phyloP scores from a whole-genome alignment of 1,140 invertebrate genomes.

The Diuraphis noxia region DNA sequence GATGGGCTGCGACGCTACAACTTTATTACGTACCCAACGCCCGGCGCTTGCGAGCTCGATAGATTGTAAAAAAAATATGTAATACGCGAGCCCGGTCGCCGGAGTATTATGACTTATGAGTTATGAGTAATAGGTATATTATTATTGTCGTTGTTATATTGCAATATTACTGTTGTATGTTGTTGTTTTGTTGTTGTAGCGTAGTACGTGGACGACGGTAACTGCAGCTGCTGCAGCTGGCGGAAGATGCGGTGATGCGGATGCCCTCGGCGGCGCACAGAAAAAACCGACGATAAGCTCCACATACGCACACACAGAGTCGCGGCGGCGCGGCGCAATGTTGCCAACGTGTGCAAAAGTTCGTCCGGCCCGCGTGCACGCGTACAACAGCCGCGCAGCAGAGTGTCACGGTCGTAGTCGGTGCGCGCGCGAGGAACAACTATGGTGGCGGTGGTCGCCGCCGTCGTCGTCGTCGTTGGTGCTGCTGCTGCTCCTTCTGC shows the following conservation, averaged over 20 bases:
- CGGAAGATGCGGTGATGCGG: conserved; percentile 26
- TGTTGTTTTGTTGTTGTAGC: background rate
- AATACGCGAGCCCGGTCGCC: too few species aligned
- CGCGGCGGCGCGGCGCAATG: background rate
- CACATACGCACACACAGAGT: background rate
- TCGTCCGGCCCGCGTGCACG: background rate
- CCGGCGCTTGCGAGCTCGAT: too few species aligned
- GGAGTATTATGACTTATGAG: too few species aligned
- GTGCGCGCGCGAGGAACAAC: background rate
- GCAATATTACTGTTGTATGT: too few species aligned
- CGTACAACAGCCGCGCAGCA: background rate
- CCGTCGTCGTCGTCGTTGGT: background rate
- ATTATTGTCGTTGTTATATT: background rate
- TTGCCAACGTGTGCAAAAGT: conserved; percentile 41
- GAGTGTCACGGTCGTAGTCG: conserved; percentile 8
- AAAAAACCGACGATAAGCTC: conserved; percentile 16
- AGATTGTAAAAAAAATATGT: background rate
- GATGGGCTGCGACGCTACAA: too few species aligned
- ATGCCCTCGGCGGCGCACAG: conserved; percentile 12
- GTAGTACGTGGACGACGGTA: background rate
- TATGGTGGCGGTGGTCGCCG: background rate
- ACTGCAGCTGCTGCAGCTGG: background rate
- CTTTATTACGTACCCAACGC: too few species aligned
- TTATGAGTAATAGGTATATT: background rate
- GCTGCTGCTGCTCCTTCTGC: background rate